These are phyloP conservation scores for Cuculus canorus DNA, from an alignment of 2,797 vertebrate genomes.

Conservation along the genomic window DNA sequence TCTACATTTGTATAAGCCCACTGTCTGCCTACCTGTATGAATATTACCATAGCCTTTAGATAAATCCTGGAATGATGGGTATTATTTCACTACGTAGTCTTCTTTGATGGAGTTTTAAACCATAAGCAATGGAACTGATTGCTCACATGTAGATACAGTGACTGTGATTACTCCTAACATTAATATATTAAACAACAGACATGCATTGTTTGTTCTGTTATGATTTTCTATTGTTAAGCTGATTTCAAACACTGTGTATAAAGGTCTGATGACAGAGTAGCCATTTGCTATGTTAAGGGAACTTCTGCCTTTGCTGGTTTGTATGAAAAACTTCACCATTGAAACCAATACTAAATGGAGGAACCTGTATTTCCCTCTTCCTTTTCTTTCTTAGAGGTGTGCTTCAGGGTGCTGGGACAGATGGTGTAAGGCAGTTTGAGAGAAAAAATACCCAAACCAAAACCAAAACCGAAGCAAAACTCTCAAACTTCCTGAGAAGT, in stretches of 20 bases:
- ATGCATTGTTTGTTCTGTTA: neutral
- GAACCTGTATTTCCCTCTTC: neutral
- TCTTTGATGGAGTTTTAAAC: neutral
- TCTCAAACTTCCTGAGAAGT: neutral
- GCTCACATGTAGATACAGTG: neutral
- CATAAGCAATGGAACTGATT: neutral
- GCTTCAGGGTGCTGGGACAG: neutral
- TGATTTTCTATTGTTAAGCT: neutral
- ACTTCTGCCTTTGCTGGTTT: neutral
- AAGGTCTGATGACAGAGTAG: neutral
- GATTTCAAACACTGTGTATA: neutral
- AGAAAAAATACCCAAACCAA: neutral
- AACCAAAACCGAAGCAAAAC: neutral
- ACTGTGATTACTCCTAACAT: neutral
- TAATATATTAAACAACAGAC: neutral
- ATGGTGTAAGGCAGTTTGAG: neutral
- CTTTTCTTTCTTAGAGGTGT: neutral
- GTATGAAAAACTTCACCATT: neutral
- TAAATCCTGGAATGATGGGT: neutral
- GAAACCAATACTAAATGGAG: neutral
- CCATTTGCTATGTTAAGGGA: neutral
- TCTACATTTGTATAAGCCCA: neutral
- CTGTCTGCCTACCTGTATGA: neutral
- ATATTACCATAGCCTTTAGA: neutral
- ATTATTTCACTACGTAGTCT: accelerated